phyloP scores from a whole-genome alignment of 1,140 invertebrate genomes.

The Phortica variegata region DNA sequence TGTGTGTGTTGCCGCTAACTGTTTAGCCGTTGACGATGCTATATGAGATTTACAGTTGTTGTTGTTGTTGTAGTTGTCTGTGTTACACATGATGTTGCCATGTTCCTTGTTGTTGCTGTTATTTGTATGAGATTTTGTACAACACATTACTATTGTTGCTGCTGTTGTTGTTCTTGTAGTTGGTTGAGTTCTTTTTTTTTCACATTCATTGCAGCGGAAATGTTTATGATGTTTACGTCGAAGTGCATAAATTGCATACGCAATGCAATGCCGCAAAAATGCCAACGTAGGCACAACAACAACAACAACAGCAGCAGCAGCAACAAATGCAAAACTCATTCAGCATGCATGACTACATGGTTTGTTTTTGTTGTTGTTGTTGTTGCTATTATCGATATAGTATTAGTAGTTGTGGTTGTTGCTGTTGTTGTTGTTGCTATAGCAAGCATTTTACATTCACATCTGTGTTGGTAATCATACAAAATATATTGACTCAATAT shows the following conservation, averaged over 20 bases:
- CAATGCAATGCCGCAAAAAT: slow-evolving; percentile 35
- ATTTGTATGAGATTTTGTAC: background rate
- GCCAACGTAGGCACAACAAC: slow-evolving; percentile 10
- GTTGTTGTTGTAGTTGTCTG: background rate
- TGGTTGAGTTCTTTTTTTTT: no score
- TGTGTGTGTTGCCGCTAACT: slow-evolving; percentile 44
- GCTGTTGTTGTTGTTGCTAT: no score
- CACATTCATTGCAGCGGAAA: slow-evolving; percentile 26
- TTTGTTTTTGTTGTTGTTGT: no score
- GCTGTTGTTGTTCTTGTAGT: no score
- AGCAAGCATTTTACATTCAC: no score
- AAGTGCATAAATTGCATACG: slow-evolving; percentile 45
- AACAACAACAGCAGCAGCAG: slow-evolving; percentile 30
- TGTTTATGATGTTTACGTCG: slow-evolving; percentile 51
- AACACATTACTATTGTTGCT: no score
- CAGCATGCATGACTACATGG: no score
- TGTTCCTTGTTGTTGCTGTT: background rate
- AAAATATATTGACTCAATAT: slow-evolving; percentile 22
- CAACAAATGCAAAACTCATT: background rate
- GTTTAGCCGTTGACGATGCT: slow-evolving; percentile 36
- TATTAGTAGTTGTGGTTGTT: no score
- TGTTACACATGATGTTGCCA: slow-evolving; percentile 6
- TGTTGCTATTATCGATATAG: no score
- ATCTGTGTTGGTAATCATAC: background rate
- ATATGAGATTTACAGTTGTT: background rate